Evolutionary conservation across 2,113 vertebrate genomes (phyloP).

Genomic region (Oncorhynchus keta): DNA sequence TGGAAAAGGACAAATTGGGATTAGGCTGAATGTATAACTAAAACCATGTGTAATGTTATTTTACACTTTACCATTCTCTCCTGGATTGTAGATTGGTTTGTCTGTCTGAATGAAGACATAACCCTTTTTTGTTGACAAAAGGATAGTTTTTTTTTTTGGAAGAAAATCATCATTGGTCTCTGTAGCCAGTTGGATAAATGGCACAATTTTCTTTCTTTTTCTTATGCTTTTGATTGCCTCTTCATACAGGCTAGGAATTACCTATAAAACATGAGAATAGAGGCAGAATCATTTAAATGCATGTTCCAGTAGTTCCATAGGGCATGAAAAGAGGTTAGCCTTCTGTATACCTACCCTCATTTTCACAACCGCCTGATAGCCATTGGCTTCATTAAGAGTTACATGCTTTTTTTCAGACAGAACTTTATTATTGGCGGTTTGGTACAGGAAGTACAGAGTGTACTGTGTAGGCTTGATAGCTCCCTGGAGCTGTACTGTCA

Average conservation of each 20-base stretch:
- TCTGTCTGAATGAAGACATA: constrained; percentile 62
- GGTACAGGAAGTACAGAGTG: constrained; percentile 49
- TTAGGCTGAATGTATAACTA: constrained; percentile 45
- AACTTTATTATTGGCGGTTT: rapidly evolving
- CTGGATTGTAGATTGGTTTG: constrained; percentile 74
- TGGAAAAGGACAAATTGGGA: constrained; percentile 23
- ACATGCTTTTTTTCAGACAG: constrained; percentile 39
- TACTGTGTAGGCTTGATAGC: constrained; percentile 38
- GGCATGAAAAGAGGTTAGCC: not conserved
- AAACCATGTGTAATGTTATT: not conserved
- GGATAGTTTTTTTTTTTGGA: constrained; percentile 7
- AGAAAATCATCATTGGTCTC: constrained; percentile 43
- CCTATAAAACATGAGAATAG: constrained; percentile 38
- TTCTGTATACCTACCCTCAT: constrained; percentile 52
- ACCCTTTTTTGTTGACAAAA: constrained; percentile 58
- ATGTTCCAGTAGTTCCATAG: too few species aligned
- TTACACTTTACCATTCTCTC: constrained; percentile 53
- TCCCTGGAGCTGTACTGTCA: constrained; percentile 67
- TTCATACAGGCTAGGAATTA: constrained; percentile 26
- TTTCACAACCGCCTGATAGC: constrained; percentile 62
- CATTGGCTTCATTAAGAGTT: constrained; percentile 54
- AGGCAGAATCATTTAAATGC: too few species aligned
- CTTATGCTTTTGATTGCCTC: not conserved
- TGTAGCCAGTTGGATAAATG: constrained; percentile 48
- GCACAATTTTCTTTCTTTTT: not conserved